Evolutionary conservation across 2,113 vertebrate species (phyloP).

Genomic region (Xiphophorus maculatus): DNA sequence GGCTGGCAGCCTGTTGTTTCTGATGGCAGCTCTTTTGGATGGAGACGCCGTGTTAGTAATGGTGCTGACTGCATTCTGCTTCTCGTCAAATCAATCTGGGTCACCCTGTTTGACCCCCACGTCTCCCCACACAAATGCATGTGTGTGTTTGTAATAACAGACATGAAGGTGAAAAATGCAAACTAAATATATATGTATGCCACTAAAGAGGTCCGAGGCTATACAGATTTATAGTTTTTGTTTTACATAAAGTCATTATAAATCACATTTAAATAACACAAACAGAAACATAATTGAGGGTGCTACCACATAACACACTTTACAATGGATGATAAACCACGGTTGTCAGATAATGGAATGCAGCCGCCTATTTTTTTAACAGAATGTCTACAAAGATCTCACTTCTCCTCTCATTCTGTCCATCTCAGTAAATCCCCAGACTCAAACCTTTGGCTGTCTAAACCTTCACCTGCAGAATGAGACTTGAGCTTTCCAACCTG

Average conservation of each 20-base stretch:
- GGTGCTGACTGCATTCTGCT: slow-evolving; percentile 43
- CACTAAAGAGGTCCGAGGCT: background rate
- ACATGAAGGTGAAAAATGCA: background rate
- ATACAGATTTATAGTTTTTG: background rate
- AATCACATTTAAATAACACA: background rate
- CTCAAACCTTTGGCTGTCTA: slow-evolving; percentile 48
- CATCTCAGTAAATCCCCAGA: slow-evolving; percentile 51
- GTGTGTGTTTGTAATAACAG: background rate
- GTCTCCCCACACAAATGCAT: slow-evolving; percentile 20
- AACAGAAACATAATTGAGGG: slow-evolving; percentile 10
- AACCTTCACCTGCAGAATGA: slow-evolving; percentile 52
- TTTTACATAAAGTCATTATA: too few relatives aligned
- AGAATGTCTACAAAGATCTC: slow-evolving; percentile 5
- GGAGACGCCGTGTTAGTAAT: slow-evolving; percentile 39
- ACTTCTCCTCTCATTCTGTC: slow-evolving; percentile 29
- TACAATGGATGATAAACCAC: background rate
- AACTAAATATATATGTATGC: background rate
- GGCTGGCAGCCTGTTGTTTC: slow-evolving; percentile 57
- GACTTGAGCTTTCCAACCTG: slow-evolving; percentile 44
- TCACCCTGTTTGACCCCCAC: slow-evolving; percentile 29
- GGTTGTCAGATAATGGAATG: slow-evolving; percentile 31
- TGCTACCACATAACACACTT: background rate
- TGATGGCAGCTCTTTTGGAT: slow-evolving; percentile 36
- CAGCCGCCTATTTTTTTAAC: slow-evolving; percentile 8
- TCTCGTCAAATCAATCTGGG: slow-evolving; percentile 45